A percentile compares a stretch with the other conserved stretches of the same genome.
Evolutionary conservation across 2,888 invertebrate genomes (phyloP).

Genomic region (Chironomus tentans): DNA sequence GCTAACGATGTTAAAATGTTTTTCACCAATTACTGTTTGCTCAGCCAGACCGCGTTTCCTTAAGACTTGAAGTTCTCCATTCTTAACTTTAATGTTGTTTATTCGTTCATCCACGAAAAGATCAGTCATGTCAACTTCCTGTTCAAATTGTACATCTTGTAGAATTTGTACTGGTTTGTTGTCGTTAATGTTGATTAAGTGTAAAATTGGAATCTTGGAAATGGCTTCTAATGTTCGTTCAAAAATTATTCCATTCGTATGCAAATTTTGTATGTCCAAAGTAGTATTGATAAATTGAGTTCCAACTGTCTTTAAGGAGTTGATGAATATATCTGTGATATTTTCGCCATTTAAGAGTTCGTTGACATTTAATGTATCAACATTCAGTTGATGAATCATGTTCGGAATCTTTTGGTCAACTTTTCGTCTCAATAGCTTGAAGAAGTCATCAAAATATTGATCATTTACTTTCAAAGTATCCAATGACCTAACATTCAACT

Average conservation of each 20-base stretch:
- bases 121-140: slow-evolving; percentile 39
- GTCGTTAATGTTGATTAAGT: slow-evolving; percentile 6
- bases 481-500: slow-evolving; percentile 32
- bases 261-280: slow-evolving; percentile 34
- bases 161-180: slow-evolving; percentile 35
- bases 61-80: slow-evolving; percentile 43
- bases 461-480: neutral
- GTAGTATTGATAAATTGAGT: slow-evolving; percentile 42
- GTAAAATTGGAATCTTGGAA: neutral
- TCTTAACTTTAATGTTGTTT: slow-evolving; percentile 43
- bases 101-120: slow-evolving; percentile 41
- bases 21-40: slow-evolving; percentile 43
- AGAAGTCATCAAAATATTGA: neutral
- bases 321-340: slow-evolving; percentile 41
- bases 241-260: slow-evolving; percentile 34
- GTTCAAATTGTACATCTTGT: slow-evolving; percentile 42
- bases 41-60: slow-evolving; percentile 38
- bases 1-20: slow-evolving; percentile 42
- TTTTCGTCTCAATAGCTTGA: slow-evolving; percentile 28
- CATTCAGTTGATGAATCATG: slow-evolving; percentile 33
- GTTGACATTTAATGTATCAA: slow-evolving; percentile 41
- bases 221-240: slow-evolving; percentile 27
- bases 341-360: slow-evolving; percentile 45
- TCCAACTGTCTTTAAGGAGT: slow-evolving; percentile 44
- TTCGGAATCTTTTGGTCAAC: slow-evolving; percentile 28